Percentiles rank a stretch among this genome's conserved stretches.
Evolutionary conservation across 2,797 vertebrate genomes (phyloP).

Genomic region (Rhynchonycteris naso): DNA sequence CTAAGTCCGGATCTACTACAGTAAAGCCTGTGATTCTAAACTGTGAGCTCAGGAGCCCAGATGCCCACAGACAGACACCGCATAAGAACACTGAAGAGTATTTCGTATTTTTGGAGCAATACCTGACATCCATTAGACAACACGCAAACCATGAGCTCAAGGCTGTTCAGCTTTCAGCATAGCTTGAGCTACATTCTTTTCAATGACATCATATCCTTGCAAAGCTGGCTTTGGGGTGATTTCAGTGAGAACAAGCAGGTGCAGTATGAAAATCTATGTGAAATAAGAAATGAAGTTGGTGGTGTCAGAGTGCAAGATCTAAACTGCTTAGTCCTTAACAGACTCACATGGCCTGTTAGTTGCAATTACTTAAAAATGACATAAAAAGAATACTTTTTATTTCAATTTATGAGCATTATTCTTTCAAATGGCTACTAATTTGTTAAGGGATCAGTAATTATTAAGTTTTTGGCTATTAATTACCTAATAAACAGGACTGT

Average conservation of each 20-base stretch:
- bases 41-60: background rate
- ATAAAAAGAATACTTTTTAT: background rate
- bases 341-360: background rate
- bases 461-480: background rate
- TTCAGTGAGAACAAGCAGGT: background rate
- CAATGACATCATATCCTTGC: background rate
- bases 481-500: background rate
- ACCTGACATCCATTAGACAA: no score
- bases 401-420: background rate
- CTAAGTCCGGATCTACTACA: background rate
- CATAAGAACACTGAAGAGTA: background rate
- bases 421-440: background rate
- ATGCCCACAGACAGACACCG: background rate
- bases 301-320: background rate
- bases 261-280: background rate
- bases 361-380: background rate
- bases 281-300: background rate
- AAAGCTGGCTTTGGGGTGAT: background rate
- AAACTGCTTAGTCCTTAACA: background rate
- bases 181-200: background rate
- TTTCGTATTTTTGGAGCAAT: background rate
- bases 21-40: background rate
- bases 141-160: fast-evolving
- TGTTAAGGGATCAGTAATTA: background rate
- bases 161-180: background rate